Evolutionary conservation across 2,888 invertebrate genomes (phyloP), one percentile per base, ranked within the genome.

Genomic region (Boloria euphrosyne): DNA sequence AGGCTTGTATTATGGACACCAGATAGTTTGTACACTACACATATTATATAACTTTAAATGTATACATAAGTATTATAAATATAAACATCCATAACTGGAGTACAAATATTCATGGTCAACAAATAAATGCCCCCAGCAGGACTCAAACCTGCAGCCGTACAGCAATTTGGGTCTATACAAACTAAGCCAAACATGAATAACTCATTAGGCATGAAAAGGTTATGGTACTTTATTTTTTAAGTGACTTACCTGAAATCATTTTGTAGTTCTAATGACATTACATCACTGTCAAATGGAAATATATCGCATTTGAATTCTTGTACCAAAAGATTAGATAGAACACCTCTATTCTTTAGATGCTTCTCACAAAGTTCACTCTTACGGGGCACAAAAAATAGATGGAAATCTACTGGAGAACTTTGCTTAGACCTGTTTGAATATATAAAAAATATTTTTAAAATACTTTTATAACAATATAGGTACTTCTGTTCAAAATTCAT

Each of bases 251-350:
- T 94, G 76, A 95, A 98, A 18, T 96, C 95, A 77, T 94, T 93
- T 43, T 95, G 95, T 72, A 97, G 92, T 87, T 99, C 98, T 95
- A 99, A 96, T 0, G 98, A 98, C 76, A 99, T 94, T 13, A 99
- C 93, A 89, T 99, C 99, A 78, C 95, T 95, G 78, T 99, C 98
- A 77, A 98, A 95, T 0, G 98, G 98, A 80, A 97, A 97, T 52
- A 98, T 93, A 76, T 97, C 96, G 84, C 98, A 96, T 67, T 95
- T 94, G 75, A 98, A 96, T 87, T 98, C 98, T 76, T 97, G 96
- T 17, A 95, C 93, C 0, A 94, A 94, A 62, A 98, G 94, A 76
- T 95, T 96, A 2, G 95, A 95, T 73, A 94, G 94, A 1, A 98
- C 97, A 0, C 97, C 97, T 74, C 95, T 94, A 78, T 97, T 96